Percentiles rank a stretch among this genome's conserved stretches.
Evolutionary conservation across 2,797 vertebrate genomes (phyloP).

Genomic region (Molossus molossus): DNA sequence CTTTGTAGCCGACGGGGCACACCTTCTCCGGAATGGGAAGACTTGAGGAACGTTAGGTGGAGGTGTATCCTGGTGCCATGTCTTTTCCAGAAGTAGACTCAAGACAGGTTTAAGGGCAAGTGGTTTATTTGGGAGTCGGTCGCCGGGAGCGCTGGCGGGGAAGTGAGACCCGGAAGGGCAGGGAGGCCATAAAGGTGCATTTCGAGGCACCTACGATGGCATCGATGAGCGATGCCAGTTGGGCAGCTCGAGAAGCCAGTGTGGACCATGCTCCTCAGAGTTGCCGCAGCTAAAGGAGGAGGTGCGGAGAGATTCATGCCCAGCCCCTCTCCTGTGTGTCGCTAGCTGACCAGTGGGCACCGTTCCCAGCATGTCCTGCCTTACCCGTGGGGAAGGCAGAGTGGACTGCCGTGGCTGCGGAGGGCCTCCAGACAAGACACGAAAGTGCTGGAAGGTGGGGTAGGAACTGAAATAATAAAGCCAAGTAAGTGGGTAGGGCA

Average conservation of each 20-base stretch:
- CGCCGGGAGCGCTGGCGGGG: neutral
- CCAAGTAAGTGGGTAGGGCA: neutral
- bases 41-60: neutral
- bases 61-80: neutral
- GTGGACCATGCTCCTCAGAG: neutral
- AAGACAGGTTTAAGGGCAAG: neutral
- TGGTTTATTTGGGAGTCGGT: neutral
- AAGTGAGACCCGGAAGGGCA: neutral
- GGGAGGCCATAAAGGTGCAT: neutral
- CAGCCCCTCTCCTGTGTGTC: neutral
- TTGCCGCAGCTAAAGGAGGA: neutral
- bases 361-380: neutral
- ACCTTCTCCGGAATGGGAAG: neutral
- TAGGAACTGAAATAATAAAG: neutral
- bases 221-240: neutral
- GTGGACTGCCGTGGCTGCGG: neutral
- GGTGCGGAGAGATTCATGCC: neutral
- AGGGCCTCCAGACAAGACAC: neutral
- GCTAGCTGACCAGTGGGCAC: neutral
- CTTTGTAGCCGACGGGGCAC: neutral
- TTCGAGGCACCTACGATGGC: fast-evolving
- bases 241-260: neutral
- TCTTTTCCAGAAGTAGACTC: neutral
- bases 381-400: neutral
- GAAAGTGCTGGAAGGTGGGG: neutral